Evolutionary conservation across 2,797 vertebrate genomes (phyloP), one percentile per base, ranked within the genome.

Genomic region (Myoxocephalus aenaeus): DNA sequence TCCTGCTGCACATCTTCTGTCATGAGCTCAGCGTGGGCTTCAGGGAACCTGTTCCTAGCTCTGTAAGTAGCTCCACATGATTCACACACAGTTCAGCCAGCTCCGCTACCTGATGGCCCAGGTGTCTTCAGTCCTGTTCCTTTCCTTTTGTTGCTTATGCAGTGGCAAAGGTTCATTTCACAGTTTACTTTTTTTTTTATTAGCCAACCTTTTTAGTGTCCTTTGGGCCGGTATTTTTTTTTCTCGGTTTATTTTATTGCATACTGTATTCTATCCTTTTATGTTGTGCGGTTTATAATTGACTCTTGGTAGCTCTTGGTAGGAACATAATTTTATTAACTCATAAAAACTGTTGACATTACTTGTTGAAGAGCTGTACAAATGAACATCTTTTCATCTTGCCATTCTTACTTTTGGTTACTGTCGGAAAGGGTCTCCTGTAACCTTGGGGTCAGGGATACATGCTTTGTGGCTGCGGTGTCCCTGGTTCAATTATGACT

Each of bases 1-100:
- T 99, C 85, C 95, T 99, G 82, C 96, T 99, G 85, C 96, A 98
- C 91, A 91, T 99, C 79, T 99, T 97, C 92, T 99, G 98, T 87
- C 98, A 99, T 79, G 97, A 98, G 92, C 94, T 99, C 94, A 99
- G 98, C 84, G 96, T 98, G 84, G 97, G 97, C 86, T 99, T 99
- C 92, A 97, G 98, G 72, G 97, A 99, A 90, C 97, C 98, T 27
- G 98, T 99, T 79, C 93, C 97, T 70, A 94, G 90, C 86, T 96
- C 97, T 93, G 98, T 99, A 95, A 98, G 98, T 91, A 22, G 25
- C 53, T 61, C 14, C 17, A 11, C 15, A n/a, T 10, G 5, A 63
- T 42, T 14, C 40, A 32, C 29, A 8, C 29, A 70, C n/a, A 51
- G 15, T 63, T 25, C 29, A 38, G 2, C 14, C 48, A 15, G 12